Conservation (phyloP, 2,113 vertebrate genomes). For the Paraplagusia blochii region DNA sequence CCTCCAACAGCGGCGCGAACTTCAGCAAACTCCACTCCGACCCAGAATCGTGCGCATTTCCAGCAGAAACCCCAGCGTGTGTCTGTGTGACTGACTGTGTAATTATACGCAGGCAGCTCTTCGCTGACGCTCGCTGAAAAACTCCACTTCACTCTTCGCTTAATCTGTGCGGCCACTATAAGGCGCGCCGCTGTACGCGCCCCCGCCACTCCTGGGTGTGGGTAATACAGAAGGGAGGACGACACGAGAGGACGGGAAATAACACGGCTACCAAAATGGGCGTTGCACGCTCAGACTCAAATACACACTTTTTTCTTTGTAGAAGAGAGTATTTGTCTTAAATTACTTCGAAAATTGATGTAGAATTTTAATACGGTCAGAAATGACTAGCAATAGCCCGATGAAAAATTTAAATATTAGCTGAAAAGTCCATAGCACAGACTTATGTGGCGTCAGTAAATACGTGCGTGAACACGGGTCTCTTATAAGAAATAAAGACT, state of each 20-base stretch:
- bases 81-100: conserved; percentile 4
- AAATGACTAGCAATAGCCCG: no score
- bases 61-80: conserved; percentile 12
- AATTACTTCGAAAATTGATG: no score
- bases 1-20: conserved; percentile 21
- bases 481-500: no score
- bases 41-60: conserved; percentile 6
- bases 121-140: conserved; percentile 49
- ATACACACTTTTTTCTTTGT: no score
- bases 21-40: conserved; percentile 20
- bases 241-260: conserved; percentile 29
- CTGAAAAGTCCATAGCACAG: no score
- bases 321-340: no score
- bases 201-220: conserved; percentile 47
- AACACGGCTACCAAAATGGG: no score
- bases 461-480: no score
- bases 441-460: no score
- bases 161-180: conserved; percentile 74
- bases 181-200: conserved; percentile 52
- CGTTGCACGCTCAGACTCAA: no score
- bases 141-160: conserved; percentile 47
- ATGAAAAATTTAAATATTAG: no score
- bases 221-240: conserved; percentile 7
- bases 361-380: no score
- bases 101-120: conserved; percentile 29